phyloP scores from a whole-genome alignment of 2,113 vertebrate species.

The Rhinolophus sinicus region DNA sequence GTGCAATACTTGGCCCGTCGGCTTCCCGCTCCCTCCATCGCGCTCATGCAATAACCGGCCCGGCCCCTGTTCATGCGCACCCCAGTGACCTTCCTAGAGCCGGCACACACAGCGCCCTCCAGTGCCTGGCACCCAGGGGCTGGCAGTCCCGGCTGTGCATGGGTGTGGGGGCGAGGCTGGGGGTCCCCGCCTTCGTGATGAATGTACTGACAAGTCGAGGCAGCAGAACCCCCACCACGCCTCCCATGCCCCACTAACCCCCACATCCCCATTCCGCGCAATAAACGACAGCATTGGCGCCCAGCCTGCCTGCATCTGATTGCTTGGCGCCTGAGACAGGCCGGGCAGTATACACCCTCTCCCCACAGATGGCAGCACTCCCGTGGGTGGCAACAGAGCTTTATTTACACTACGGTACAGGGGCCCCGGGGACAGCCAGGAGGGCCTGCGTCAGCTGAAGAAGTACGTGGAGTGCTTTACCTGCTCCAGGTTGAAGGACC shows the following conservation, averaged over 20 bases:
- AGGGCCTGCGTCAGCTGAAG: slow-evolving; percentile 92
- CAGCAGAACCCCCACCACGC: slow-evolving; percentile 27
- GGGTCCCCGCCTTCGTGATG: slow-evolving; percentile 49
- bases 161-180: neutral
- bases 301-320: neutral
- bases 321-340: fast-evolving
- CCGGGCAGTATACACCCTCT: neutral
- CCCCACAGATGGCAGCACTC: neutral
- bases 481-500: slow-evolving; percentile 90
- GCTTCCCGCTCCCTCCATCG: slow-evolving; percentile 58
- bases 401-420: slow-evolving; percentile 82
- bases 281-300: slow-evolving; percentile 95
- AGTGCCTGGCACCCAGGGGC: neutral
- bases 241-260: slow-evolving; percentile 34
- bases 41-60: slow-evolving; percentile 75
- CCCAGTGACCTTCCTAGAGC: neutral
- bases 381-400: neutral
- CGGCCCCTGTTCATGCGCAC: neutral
- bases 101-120: neutral
- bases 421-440: fast-evolving
- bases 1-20: slow-evolving; percentile 72
- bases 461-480: slow-evolving; percentile 96
- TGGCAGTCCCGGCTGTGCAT: neutral
- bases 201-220: slow-evolving; percentile 78
- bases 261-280: slow-evolving; percentile 88